Evolutionary conservation across 2,113 vertebrate species (phyloP).

Genomic region (Cryptomyrus ogoouensis): DNA sequence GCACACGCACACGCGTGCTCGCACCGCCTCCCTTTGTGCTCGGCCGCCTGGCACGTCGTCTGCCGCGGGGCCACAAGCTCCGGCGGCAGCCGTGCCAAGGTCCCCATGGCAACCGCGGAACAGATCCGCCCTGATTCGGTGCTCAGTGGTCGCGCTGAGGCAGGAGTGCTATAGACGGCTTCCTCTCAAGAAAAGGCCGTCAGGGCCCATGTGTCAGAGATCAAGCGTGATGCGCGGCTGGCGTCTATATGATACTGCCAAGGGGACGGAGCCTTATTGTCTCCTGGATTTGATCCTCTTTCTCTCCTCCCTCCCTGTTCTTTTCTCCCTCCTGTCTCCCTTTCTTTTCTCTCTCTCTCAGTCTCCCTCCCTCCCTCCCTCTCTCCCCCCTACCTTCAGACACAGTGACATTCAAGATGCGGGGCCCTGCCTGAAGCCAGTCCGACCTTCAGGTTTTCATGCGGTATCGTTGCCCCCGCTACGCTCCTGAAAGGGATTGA

Average conservation of each 20-base stretch:
- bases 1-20: constrained; percentile 30
- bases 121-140: constrained; percentile 86
- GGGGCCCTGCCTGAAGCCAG: constrained; percentile 66
- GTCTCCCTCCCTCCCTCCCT: constrained; percentile 25
- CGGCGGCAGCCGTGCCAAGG: constrained; percentile 77
- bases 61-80: constrained; percentile 63
- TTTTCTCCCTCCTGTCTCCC: constrained; percentile 49
- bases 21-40: constrained; percentile 21
- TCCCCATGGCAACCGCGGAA: constrained; percentile 90
- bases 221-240: constrained; percentile 56
- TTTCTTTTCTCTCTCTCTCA: constrained; percentile 40
- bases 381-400: constrained; percentile 31
- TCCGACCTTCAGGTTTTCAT: constrained; percentile 62
- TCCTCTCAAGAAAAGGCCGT: constrained; percentile 58
- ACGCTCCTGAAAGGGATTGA: constrained; percentile 35
- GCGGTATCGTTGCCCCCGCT: constrained; percentile 55
- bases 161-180: constrained; percentile 46
- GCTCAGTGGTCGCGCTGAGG: constrained; percentile 72
- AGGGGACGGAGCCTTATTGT: constrained; percentile 49
- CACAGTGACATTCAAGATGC: constrained; percentile 65
- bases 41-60: constrained; percentile 46
- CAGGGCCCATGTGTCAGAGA: constrained; percentile 68
- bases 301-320: constrained; percentile 36
- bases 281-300: constrained; percentile 17
- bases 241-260: constrained; percentile 52